Evolutionary conservation across 1,140 invertebrate genomes (phyloP).

Genomic region (Nasonia vitripennis): DNA sequence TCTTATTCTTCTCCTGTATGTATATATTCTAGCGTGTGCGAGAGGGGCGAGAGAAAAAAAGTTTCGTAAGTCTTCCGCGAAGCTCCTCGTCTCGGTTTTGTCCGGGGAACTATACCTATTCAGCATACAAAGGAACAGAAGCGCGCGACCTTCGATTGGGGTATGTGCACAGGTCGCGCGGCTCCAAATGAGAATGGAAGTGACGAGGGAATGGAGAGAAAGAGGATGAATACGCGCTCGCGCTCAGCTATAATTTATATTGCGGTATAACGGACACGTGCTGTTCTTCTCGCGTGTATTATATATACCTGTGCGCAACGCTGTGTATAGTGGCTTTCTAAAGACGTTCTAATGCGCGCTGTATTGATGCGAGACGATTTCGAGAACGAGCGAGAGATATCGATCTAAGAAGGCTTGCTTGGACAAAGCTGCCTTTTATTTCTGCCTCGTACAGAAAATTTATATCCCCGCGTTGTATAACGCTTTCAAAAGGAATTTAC

Average conservation of each 20-base stretch:
- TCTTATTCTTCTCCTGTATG: background rate
- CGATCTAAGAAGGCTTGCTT: background rate
- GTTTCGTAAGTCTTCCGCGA: conserved; percentile 8
- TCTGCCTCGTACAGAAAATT: too few relatives aligned
- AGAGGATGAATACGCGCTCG: conserved; percentile 41
- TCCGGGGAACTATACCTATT: background rate
- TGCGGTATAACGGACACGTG: conserved; percentile 7
- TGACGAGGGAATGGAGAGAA: conserved; percentile 43
- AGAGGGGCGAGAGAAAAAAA: conserved; percentile 10
- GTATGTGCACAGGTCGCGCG: conserved; percentile 32
- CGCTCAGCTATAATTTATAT: conserved; percentile 22
- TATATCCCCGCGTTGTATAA: too few relatives aligned
- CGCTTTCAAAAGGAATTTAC: too few relatives aligned
- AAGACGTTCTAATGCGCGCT: background rate
- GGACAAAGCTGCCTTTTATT: background rate
- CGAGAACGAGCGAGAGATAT: background rate
- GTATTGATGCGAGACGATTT: background rate
- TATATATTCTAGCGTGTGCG: background rate
- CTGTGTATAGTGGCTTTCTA: background rate
- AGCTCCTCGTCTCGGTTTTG: background rate
- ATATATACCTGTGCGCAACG: background rate
- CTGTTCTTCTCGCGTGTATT: background rate
- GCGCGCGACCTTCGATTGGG: conserved; percentile 28
- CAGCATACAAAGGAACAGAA: conserved; percentile 18
- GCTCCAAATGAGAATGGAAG: conserved; percentile 53